phyloP scores from a whole-genome alignment of 1,140 invertebrate genomes.

The Olivierus martensii region DNA sequence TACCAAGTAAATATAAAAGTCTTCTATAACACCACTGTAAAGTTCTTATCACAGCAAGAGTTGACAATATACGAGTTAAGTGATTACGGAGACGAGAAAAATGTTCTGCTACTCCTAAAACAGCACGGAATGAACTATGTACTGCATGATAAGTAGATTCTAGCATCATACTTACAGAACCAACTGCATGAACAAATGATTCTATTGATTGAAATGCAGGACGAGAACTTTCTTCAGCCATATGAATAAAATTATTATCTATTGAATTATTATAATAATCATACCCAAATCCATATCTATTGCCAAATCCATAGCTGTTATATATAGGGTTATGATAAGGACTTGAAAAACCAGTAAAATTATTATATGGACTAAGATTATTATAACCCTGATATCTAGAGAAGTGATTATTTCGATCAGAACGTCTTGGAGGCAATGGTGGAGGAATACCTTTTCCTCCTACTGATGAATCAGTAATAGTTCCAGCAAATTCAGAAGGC shows the following conservation, averaged over 20 bases:
- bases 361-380: too few species aligned
- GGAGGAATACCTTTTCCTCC: too few species aligned
- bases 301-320: too few species aligned
- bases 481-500: too few species aligned
- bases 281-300: too few species aligned
- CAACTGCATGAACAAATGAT: conserved; percentile 76
- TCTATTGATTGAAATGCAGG: conserved; percentile 90
- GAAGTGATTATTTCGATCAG: too few species aligned
- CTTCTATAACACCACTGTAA: conserved; percentile 65
- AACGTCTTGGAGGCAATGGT: too few species aligned
- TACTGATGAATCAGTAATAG: too few species aligned
- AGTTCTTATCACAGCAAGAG: conserved; percentile 61
- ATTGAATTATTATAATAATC: too few species aligned
- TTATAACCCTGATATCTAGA: too few species aligned
- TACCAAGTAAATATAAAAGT: conserved; percentile 50
- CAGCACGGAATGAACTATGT: conserved; percentile 85
- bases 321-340: too few species aligned
- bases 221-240: conserved; percentile 78
- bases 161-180: conserved; percentile 88
- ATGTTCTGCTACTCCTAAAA: conserved; percentile 89
- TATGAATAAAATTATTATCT: conserved; percentile 46
- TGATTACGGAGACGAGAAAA: conserved; percentile 66
- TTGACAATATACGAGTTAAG: conserved; percentile 67
- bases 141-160: conserved; percentile 92
- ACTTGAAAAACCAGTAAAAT: too few species aligned